Base-by-base conservation (phyloP, 2,888 invertebrate genomes). In the Microctonus brassicae region DNA sequence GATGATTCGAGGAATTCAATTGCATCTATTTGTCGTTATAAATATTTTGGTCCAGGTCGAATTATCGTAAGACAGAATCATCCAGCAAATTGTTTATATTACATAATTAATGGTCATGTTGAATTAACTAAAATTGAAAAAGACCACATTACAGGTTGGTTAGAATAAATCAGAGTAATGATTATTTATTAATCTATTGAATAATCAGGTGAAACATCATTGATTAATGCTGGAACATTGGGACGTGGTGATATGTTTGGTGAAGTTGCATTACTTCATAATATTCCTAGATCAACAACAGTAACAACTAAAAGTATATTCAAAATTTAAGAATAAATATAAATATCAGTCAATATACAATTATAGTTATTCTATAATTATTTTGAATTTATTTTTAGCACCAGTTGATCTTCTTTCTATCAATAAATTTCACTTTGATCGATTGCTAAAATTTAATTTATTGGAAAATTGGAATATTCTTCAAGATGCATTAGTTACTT, bases 181-280 rank as follows among this genome's bases (percentile, higher is more conserved):
- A 29, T 0, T 22, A 24, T 17, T 17, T n/a, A n/a, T n/a, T 0
- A 6, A n/a, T 47, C n/a, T 34, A 39, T 33, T 60, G 26, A 11
- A 57, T 71, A 22, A 3, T n/a, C 20, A 84, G 84, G 80, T 3
- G 84, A 85, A 26, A 57, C 77, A 5, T 74, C 69, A 36, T 74
- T 79, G 70, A 73, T 79, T 24, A 89, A 90, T 17, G 85, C 91
- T 9, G 91, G 90, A 5, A 82, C 81, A 0, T 88, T 92, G 86
- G 89, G 88, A 26, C 75, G 89, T 0, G 93, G 93, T 0, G 91
- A 91, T 67, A 90, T 91, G 89, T 93, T 93, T 78, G 93, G 93
- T 0, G 92, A 93, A 85, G 90, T 92, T 13, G 91, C 92, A 0
- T 83, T 93, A 47, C 82, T 93, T 65, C 91, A 93, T 77, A 89